These are phyloP conservation scores for Penaeus chinensis DNA, from an alignment of 1,140 invertebrate genomes.

Conservation along the genomic window DNA sequence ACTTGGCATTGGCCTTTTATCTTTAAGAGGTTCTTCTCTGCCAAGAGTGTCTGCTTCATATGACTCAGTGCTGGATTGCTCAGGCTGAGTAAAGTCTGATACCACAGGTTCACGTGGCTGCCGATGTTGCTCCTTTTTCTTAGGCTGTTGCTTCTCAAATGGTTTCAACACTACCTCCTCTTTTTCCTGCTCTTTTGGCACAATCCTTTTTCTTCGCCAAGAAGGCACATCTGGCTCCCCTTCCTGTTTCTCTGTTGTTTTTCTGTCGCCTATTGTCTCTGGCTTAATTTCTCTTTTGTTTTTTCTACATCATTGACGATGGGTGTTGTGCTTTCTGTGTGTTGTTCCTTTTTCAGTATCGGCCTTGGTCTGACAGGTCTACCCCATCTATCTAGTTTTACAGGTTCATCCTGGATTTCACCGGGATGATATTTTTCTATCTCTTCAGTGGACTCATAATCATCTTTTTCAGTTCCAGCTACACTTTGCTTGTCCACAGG, in stretches of 20 bases:
- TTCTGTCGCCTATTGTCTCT: neutral
- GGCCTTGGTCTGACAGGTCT: neutral
- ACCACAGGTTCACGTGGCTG: neutral
- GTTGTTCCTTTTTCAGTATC: too few relatives aligned
- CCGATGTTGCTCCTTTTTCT: neutral
- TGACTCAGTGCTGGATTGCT: neutral
- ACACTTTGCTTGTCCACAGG: slow-evolving; percentile 30
- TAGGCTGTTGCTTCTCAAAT: neutral
- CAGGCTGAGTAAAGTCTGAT: neutral
- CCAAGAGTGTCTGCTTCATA: neutral
- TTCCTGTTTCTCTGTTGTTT: neutral
- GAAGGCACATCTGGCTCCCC: neutral
- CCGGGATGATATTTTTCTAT: neutral
- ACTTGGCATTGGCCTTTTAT: slow-evolving; percentile 1
- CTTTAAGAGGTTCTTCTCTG: neutral
- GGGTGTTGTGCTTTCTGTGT: too few relatives aligned
- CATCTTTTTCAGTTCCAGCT: neutral
- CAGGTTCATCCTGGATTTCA: neutral
- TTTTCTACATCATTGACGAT: neutral
- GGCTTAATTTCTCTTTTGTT: neutral
- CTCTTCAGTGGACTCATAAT: neutral
- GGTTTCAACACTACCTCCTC: neutral
- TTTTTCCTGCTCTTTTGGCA: slow-evolving; percentile 1
- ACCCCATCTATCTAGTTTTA: neutral
- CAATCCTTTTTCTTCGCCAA: neutral